These are phyloP conservation scores for Atlantisia rogersi DNA, from an alignment of 2,113 vertebrate species.

Conservation along the genomic window DNA sequence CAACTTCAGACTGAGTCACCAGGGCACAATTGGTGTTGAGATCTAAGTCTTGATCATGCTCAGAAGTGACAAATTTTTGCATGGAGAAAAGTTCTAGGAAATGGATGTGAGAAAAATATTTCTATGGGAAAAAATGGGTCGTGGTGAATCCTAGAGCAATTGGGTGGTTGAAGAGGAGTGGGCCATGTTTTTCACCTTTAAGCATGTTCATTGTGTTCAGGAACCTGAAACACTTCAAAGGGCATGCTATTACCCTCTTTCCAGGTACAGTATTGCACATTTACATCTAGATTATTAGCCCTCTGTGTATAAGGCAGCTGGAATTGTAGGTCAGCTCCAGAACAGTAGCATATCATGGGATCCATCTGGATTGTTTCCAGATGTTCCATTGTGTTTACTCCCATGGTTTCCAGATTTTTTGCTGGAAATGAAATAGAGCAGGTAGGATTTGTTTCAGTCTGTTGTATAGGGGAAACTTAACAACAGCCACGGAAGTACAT, in stretches of 20 bases:
- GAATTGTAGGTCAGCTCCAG: not conserved
- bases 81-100: not conserved
- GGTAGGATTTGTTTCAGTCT: not conserved
- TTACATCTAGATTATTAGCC: not conserved
- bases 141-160: not conserved
- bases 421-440: not conserved
- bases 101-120: not conserved
- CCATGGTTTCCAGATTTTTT: not conserved
- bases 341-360: not conserved
- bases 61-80: not conserved
- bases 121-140: not conserved
- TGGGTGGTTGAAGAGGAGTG: not conserved
- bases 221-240: not conserved
- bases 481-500: not conserved
- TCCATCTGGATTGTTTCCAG: not conserved
- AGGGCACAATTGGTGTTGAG: not conserved
- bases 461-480: not conserved
- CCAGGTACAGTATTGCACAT: not conserved
- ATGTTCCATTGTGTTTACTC: not conserved
- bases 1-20: not conserved
- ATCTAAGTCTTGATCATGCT: not conserved
- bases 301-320: not conserved
- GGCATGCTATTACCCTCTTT: not conserved
- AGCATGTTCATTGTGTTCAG: not conserved
- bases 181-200: not conserved